These are phyloP conservation scores for Martes flavigula DNA, from an alignment of 2,797 vertebrate genomes.

Conservation along the genomic window DNA sequence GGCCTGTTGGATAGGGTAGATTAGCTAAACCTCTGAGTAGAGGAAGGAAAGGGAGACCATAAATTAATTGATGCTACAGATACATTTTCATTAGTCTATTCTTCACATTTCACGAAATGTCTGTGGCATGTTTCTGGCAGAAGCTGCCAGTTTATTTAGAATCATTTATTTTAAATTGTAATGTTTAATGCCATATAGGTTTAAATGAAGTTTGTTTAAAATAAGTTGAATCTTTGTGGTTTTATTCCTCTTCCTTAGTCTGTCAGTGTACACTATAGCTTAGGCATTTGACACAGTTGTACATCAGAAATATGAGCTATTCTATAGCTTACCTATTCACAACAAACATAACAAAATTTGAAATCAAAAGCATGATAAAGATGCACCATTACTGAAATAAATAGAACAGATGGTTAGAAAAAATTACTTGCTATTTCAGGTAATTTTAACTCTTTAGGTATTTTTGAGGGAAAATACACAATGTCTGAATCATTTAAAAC, in stretches of 20 bases:
- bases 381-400: constrained; percentile 75
- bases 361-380: constrained; percentile 66
- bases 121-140: background rate
- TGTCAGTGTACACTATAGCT: background rate
- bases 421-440: constrained; percentile 72
- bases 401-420: constrained; percentile 79
- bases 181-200: background rate
- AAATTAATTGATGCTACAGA: background rate
- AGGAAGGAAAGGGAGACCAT: background rate
- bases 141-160: background rate
- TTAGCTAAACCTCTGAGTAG: background rate
- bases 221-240: background rate
- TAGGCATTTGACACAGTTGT: background rate
- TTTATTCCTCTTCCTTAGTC: background rate
- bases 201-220: constrained; percentile 20
- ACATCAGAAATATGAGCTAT: background rate
- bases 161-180: background rate
- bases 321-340: constrained; percentile 10
- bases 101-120: background rate
- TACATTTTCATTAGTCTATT: background rate
- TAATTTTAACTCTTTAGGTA: constrained; percentile 66
- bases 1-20: background rate
- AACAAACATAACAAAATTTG: constrained; percentile 11
- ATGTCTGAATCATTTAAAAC: constrained; percentile 63
- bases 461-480: constrained; percentile 68